Percentiles rank a stretch among this genome's conserved stretches.
These are phyloP conservation scores for Sminthopsis crassicaudata DNA, from an alignment of 2,113 vertebrate genomes.

Conservation along the genomic window DNA sequence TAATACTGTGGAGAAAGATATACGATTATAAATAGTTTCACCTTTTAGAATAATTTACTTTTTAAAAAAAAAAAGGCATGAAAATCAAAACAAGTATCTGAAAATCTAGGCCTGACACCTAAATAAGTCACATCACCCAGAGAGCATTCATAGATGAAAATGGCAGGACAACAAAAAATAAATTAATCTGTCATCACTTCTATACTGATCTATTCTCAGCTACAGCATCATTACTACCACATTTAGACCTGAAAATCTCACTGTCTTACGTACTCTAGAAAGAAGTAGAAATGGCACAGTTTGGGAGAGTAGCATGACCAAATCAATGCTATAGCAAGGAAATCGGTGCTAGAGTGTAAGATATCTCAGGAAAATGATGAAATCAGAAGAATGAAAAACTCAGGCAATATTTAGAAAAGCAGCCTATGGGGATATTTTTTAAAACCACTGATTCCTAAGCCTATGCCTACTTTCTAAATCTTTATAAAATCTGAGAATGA, in stretches of 20 bases:
- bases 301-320: not conserved
- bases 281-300: not conserved
- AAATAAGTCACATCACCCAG: not conserved
- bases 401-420: not conserved
- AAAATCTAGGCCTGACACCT: not conserved
- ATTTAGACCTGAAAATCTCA: not conserved
- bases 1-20: not conserved
- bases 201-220: not conserved
- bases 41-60: not conserved
- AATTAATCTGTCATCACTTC: not conserved
- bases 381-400: too few species aligned
- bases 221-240: not conserved
- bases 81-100: too few species aligned
- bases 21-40: not conserved
- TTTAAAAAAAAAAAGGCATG: not conserved
- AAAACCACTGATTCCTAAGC: not conserved
- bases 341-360: not conserved
- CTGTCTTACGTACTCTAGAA: not conserved
- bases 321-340: not conserved
- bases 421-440: not conserved
- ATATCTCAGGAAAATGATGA: not conserved
- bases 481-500: not conserved
- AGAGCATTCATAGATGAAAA: not conserved
- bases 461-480: not conserved
- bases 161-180: not conserved